These are phyloP conservation scores for Alloplasta piceator DNA, from an alignment of 2,888 invertebrate genomes.

Conservation along the genomic window DNA sequence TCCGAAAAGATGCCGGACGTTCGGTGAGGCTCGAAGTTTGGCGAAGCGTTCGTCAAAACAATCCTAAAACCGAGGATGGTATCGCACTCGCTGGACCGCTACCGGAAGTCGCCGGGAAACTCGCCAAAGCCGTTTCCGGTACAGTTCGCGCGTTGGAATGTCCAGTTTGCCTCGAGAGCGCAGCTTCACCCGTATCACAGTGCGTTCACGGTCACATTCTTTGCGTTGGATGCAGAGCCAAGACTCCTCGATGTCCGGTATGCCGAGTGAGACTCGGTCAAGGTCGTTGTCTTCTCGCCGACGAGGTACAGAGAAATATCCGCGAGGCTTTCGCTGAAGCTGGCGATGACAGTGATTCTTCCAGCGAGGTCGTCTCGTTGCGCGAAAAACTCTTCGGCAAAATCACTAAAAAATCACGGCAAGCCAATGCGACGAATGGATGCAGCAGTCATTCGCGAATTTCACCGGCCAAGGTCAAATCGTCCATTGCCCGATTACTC, in stretches of 20 bases:
- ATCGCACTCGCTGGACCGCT: conserved; percentile 77
- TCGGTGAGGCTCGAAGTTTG: conserved; percentile 77
- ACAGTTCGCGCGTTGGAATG: conserved; percentile 84
- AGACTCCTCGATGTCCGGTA: conserved; percentile 86
- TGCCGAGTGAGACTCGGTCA: conserved; percentile 84
- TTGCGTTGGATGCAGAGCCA: conserved; percentile 85
- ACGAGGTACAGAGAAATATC: conserved; percentile 78
- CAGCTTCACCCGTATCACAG: conserved; percentile 86
- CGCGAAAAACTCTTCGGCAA: conserved; percentile 73
- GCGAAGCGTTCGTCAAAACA: conserved; percentile 66
- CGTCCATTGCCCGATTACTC: conserved; percentile 57
- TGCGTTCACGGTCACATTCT: conserved; percentile 87
- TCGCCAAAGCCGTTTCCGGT: conserved; percentile 78
- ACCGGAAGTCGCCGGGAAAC: conserved; percentile 78
- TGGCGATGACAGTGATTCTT: conserved; percentile 51
- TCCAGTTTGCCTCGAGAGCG: conserved; percentile 87
- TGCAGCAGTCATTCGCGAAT: conserved; percentile 14
- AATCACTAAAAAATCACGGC: conserved; percentile 27
- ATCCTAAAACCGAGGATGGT: conserved; percentile 50
- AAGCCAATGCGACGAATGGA: neutral
- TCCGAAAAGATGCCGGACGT: conserved; percentile 68
- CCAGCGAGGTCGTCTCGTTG: conserved; percentile 53
- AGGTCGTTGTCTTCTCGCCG: conserved; percentile 80
- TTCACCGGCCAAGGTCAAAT: conserved; percentile 52
- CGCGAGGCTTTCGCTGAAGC: conserved; percentile 75